Evolutionary conservation across 1,140 invertebrate genomes (phyloP).

Genomic region (Eupeodes corollae): DNA sequence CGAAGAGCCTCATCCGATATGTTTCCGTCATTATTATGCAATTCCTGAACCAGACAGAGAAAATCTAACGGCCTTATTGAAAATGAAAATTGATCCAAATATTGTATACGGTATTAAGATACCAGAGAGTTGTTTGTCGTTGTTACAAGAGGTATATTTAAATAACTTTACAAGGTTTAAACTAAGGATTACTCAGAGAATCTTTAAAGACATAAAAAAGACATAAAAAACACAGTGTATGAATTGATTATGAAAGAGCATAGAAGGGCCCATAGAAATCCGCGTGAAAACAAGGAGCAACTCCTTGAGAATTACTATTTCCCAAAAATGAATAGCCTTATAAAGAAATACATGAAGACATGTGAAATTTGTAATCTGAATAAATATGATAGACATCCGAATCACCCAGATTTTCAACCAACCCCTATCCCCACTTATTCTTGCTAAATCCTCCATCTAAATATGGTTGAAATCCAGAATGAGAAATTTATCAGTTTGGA

Average conservation of each 20-base stretch:
- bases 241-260: conserved; percentile 4
- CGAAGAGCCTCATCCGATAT: conserved; percentile 2
- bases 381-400: conserved; percentile 7
- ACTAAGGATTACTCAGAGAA: conserved; percentile 7
- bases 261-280: conserved; percentile 6
- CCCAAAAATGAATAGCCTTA: conserved; percentile 2
- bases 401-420: background rate
- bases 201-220: conserved; percentile 2
- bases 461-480: background rate
- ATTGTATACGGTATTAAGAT: conserved; percentile 8
- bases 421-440: conserved; percentile 4
- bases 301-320: conserved; percentile 6
- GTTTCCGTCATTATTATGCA: background rate
- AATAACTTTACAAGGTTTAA: conserved; percentile 3
- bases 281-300: conserved; percentile 4
- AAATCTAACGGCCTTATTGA: background rate
- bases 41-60: background rate
- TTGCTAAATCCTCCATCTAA: conserved; percentile 4
- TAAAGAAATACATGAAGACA: conserved; percentile 2
- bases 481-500: conserved; percentile 7
- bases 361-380: conserved; percentile 5
- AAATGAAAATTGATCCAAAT: background rate
- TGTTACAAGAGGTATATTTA: conserved; percentile 4
- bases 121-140: background rate
- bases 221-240: conserved; percentile 3